These are phyloP conservation scores for Myanophis thanlyinensis DNA, from an alignment of 2,113 vertebrate species.

Conservation along the genomic window DNA sequence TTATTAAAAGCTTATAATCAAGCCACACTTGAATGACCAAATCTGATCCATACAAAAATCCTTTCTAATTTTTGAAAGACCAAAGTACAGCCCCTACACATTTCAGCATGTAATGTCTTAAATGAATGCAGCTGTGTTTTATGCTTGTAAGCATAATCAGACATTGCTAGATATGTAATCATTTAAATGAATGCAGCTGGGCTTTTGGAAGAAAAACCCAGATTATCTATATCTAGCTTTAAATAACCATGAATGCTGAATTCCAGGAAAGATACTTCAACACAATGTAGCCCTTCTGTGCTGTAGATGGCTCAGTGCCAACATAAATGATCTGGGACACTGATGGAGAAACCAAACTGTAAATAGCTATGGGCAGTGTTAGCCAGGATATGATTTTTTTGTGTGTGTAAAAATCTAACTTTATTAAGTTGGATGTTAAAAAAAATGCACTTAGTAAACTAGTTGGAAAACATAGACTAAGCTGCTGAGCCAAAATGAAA, in stretches of 20 bases:
- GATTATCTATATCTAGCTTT: neutral
- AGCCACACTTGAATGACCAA: neutral
- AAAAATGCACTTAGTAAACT: neutral
- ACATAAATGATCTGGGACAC: constrained; percentile 4
- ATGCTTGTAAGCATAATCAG: neutral
- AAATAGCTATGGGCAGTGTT: neutral
- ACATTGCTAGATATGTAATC: neutral
- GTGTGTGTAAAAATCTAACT: neutral
- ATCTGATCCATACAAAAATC: neutral
- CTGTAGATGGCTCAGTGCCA: neutral
- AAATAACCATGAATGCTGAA: constrained; percentile 29
- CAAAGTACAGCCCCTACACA: neutral
- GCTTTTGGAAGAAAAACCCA: neutral
- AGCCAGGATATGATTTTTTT: neutral
- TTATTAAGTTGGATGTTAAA: neutral
- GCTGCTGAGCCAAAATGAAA: neutral
- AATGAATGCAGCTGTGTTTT: constrained; percentile 13
- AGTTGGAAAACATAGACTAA: neutral
- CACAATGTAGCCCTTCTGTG: neutral
- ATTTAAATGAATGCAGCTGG: neutral
- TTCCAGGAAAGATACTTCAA: constrained; percentile 14
- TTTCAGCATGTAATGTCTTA: neutral
- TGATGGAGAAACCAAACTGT: constrained; percentile 6
- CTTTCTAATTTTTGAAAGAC: neutral
- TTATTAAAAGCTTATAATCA: neutral